Evolutionary conservation across 2,888 invertebrate genomes (phyloP).

Genomic region (Heliothis peltigera): DNA sequence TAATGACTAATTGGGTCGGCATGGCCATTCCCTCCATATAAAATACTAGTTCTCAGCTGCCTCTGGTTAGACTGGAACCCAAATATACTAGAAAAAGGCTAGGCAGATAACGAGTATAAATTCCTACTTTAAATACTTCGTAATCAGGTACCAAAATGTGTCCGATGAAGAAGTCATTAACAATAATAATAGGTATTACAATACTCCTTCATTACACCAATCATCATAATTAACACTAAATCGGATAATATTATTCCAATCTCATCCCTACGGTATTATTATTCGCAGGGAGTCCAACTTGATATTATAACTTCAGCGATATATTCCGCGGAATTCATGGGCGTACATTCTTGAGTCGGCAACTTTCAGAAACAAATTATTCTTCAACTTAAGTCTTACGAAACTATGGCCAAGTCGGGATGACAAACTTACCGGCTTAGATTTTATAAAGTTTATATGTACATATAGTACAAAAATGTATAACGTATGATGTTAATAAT

Average conservation of each 20-base stretch:
- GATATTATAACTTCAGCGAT: conserved; percentile 70
- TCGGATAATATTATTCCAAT: background rate
- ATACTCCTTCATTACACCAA: background rate
- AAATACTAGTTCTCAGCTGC: no score
- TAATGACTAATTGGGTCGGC: no score
- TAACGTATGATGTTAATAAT: no score
- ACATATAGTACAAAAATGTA: no score
- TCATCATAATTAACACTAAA: conserved; percentile 1
- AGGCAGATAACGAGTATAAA: no score
- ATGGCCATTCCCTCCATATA: no score
- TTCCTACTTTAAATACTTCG: no score
- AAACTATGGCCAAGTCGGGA: conserved; percentile 40
- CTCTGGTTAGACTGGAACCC: no score
- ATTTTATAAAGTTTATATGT: conserved; percentile 44
- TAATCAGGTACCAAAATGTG: no score
- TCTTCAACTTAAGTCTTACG: conserved; percentile 54
- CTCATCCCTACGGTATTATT: conserved; percentile 57
- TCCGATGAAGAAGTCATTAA: no score
- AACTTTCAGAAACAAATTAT: conserved; percentile 67
- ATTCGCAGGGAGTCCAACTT: conserved; percentile 63
- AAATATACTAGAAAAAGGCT: no score
- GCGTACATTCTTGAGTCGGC: conserved; percentile 58
- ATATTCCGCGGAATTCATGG: conserved; percentile 65
- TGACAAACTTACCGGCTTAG: conserved; percentile 41
- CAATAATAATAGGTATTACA: no score